Percentiles rank a stretch among this genome's conserved stretches.
These are phyloP conservation scores for Tenthredo amoena DNA, from an alignment of 2,888 invertebrate species.

Conservation along the genomic window DNA sequence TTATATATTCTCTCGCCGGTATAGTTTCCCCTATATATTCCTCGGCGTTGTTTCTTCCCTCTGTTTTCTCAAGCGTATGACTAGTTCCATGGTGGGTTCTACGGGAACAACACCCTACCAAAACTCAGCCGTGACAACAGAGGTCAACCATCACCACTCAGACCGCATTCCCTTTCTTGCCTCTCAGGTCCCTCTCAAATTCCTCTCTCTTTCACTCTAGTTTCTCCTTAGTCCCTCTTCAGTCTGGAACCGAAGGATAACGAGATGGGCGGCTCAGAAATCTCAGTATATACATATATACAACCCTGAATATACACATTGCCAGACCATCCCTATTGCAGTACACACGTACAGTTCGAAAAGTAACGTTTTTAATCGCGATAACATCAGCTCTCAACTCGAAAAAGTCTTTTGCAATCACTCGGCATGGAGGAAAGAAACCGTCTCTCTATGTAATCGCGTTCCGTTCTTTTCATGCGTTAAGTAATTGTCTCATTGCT, in stretches of 20 bases:
- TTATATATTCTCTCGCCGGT: not conserved
- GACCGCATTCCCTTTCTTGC: constrained; percentile 38
- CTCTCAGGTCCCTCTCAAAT: constrained; percentile 9
- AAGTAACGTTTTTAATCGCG: not conserved
- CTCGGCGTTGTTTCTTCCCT: not conserved
- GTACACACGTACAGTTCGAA: not conserved
- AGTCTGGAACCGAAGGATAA: constrained; percentile 6
- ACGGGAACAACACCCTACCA: not conserved
- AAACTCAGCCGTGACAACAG: constrained; percentile 29
- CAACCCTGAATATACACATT: not conserved
- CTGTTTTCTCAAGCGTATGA: not conserved
- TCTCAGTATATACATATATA: not conserved
- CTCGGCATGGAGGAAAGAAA: not conserved
- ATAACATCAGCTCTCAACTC: not conserved
- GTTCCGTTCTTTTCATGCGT: not conserved
- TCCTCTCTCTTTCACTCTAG: constrained; percentile 5
- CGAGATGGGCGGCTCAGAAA: constrained; percentile 20
- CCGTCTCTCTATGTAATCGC: not conserved
- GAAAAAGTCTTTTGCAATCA: not conserved
- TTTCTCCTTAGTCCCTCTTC: constrained; percentile 7
- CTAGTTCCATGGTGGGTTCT: not conserved
- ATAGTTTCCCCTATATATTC: not conserved
- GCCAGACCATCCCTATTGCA: not conserved
- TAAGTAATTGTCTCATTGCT: constrained; percentile 13
- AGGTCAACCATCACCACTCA: constrained; percentile 14